phyloP scores from a whole-genome alignment of 1,140 invertebrate genomes.

The Leptestheria dahalacensis region DNA sequence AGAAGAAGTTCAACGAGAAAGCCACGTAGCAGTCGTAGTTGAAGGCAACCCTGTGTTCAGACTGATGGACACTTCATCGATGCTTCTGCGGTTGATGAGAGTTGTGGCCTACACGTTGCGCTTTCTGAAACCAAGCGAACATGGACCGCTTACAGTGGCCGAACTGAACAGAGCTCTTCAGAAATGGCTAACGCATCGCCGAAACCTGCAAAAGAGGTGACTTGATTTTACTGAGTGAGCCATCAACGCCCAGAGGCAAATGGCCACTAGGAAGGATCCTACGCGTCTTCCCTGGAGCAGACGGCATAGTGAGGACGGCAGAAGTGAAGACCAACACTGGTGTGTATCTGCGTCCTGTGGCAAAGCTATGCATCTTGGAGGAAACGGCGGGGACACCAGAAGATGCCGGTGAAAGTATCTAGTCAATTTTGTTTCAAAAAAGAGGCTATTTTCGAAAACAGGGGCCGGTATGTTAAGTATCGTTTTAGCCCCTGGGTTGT shows the following conservation, averaged over 20 bases:
- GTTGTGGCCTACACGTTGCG: neutral
- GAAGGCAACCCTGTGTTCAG: neutral
- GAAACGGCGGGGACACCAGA: neutral
- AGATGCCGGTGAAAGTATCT: no score
- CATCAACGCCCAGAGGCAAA: slow-evolving; percentile 3
- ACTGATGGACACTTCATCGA: neutral
- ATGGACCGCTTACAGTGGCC: neutral
- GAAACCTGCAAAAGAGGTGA: slow-evolving; percentile 7
- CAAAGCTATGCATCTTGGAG: slow-evolving; percentile 9
- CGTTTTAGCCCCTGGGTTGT: no score
- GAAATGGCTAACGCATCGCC: neutral
- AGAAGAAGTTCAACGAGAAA: neutral
- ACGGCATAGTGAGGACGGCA: slow-evolving; percentile 7
- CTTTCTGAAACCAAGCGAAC: neutral
- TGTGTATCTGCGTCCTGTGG: slow-evolving; percentile 3
- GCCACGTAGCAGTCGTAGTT: no score
- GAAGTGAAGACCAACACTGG: neutral
- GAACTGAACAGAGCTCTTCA: slow-evolving; percentile 4
- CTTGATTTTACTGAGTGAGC: slow-evolving; percentile 13
- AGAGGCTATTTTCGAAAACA: no score
- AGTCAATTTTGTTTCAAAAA: no score
- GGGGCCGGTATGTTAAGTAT: no score
- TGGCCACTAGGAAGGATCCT: slow-evolving; percentile 15
- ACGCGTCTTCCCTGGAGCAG: slow-evolving; percentile 1
- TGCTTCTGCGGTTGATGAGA: neutral